Evolutionary conservation across 1,140 invertebrate genomes (phyloP), one percentile per base, ranked within the genome.

Genomic region (Drosophila obscura): DNA sequence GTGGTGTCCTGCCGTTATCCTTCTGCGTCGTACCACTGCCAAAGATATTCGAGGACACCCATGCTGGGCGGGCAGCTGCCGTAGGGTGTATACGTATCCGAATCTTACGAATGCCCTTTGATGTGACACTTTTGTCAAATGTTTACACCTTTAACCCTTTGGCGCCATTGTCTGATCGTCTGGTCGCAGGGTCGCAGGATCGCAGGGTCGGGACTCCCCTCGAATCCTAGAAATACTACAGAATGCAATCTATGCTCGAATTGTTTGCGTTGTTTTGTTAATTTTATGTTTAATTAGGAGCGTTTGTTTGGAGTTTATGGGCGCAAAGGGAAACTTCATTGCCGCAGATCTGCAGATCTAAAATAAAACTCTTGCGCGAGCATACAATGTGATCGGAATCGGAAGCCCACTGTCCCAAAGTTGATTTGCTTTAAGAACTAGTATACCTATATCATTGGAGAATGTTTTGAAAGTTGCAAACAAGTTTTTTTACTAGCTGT

Each of bases 71-170:
- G 60, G 35, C 83, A 87, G 82, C 76, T 87, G 82, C 79, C 49
- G 60, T 66, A 76, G 73, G 44, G 74, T 64, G 55, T 44, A 59
- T 19, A 53, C 61, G 39, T 46, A 66, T 75, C 3, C 35, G 9
- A 11, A 39, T 39, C 35, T 13, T 5, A 13, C 4, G 11, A 39
- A 39, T 13, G 35, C 35, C 4, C 72, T 53, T 82, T 83, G 84
- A 77, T 88, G 84, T 88, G 83, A 88, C 83, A 88, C 68, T 88
- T 83, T 81, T 90, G 82, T 90, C 80, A 90, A 84, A 90, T 90
- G 88, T 90, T 90, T 90, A 90, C 88, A 90, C 88, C 88, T 90
- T 90, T 90, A 90, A 90, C 82, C 82, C 73, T 80, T 90, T 90
- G 53, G 52, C 49, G 71, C 67, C 84, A 74, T 89, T 89, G 84